Percentiles rank a stretch among this genome's conserved stretches.
Evolutionary conservation across 2,888 invertebrate genomes (phyloP).

Genomic region (Sclerodermus sp.): DNA sequence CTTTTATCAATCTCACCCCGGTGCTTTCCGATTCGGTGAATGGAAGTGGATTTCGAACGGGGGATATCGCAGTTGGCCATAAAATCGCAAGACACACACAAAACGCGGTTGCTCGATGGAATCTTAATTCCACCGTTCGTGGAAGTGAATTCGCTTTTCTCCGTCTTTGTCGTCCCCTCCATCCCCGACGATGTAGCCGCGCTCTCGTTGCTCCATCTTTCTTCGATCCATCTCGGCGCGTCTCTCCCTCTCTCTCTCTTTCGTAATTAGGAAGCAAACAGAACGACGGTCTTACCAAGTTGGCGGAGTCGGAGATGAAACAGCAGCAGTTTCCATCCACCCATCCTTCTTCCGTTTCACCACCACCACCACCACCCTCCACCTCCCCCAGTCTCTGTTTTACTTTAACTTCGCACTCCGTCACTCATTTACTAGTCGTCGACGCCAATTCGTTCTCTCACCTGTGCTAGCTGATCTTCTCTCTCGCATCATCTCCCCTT

Average conservation of each 20-base stretch:
- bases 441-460: neutral
- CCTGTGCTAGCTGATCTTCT: neutral
- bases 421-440: neutral
- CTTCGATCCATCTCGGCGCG: neutral
- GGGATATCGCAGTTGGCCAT: conserved; percentile 33
- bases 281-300: conserved; percentile 47
- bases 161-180: conserved; percentile 12
- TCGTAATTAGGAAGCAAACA: conserved; percentile 50
- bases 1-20: no score
- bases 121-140: conserved; percentile 40
- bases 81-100: conserved; percentile 46
- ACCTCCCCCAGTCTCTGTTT: neutral
- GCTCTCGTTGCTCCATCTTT: neutral
- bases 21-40: no score
- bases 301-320: conserved; percentile 47
- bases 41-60: neutral
- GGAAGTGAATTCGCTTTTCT: conserved; percentile 31
- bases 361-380: conserved; percentile 2
- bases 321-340: conserved; percentile 46
- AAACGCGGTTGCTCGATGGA: conserved; percentile 43
- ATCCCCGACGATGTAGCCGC: conserved; percentile 6
- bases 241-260: neutral
- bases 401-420: conserved; percentile 1
- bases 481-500: neutral
- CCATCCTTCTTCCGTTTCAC: conserved; percentile 28